Evolutionary conservation across 2,797 vertebrate species (phyloP), one percentile per base, ranked within the genome.

Genomic region (Semaprochilodus insignis): DNA sequence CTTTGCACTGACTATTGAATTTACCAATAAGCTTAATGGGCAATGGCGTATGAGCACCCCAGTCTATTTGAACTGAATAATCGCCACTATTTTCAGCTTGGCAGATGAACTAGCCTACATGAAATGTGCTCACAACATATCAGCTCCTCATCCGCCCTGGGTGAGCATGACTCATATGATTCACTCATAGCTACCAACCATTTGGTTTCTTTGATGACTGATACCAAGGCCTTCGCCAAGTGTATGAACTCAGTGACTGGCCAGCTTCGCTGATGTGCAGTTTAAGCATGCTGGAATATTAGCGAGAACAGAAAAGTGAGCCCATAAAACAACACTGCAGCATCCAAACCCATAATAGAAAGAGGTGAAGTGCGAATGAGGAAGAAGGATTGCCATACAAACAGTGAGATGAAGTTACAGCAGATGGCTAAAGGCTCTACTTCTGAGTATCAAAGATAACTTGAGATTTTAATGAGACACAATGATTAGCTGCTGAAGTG

Each of bases 101-200:
- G 71, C 27, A 74, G 71, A 74, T 34, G 71, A 74, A 34, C 72
- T 74, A 36, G 27, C 27, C 52, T 59, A 74, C 25, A 40, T n/a
- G 27, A 74, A 74, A 74, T 74, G 31, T n/a, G 17, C 54, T 57
- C 54, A 40, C 72, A 59, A 74, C 72, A 57, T 57, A 74, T 59
- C 72, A 74, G 54, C 54, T 36, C 72, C 27, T 23, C 71, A 55
- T 74, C n/a, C 3, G 19, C 27, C 72, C 7, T 34, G 27, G 72
- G 72, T 59, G 72, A 74, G 27, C 19, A 54, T 74, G 52, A 74
- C 54, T 74, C 52, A 74, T 73, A 25, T 6, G 6, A 55, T 54
- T 73, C 23, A 19, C 48, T 73, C 48, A 73, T 10, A 54, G 71
- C 27, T 57, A 34, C 11, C 11, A 27, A 57, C 52, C 54, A 34